Base-by-base conservation (phyloP, 2,113 vertebrate species). In the Regulus satrapa region DNA sequence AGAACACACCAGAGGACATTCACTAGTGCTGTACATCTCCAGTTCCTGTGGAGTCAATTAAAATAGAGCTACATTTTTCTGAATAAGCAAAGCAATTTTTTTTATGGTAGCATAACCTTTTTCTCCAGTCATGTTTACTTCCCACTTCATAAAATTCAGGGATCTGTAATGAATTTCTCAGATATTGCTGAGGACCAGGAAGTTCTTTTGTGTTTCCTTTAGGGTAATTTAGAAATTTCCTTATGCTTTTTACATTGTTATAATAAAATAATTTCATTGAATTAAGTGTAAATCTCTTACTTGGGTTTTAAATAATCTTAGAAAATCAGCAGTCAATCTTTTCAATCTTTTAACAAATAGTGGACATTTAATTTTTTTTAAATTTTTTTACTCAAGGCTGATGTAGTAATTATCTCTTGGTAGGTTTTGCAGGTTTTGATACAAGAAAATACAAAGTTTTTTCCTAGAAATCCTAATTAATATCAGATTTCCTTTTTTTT, bases 31-130 rank as follows among this genome's bases (percentile, higher is more conserved):
- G 32, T 62, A 26, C 29, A 49, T 85, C 34, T 92, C 2, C 5
- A 73, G 46, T 80, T 94, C 87, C 91, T 77, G 48, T 81, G 75
- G 34, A 92, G 79, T 77, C 83, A 71, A 25, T 84, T 95, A 95
- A 87, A 87, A 68, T 18, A 48, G 25, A 75, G 68, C 34, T 67
- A 31, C 19, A 45, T 84, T 86, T 77, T 93, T 91, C 55, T 84
- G 63, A 88, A 69, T 62, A 86, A 86, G 61, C 0, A 0, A 81
- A 81, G 34, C 31, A 5, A 31, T 40, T 69, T 92, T 91, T 92
- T 95, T 74, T 59, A 67, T 83, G 62, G 25, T 54, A 48, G 10
- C 32, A 52, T 68, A 91, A 82, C 43, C 64, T 91, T 92, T 85
- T 95, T 49, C 61, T 78, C 49, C 54, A 62, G 34, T 78, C 32